These are phyloP conservation scores for Eupithecia tripunctaria DNA, from an alignment of 2,888 invertebrate genomes.

Conservation along the genomic window DNA sequence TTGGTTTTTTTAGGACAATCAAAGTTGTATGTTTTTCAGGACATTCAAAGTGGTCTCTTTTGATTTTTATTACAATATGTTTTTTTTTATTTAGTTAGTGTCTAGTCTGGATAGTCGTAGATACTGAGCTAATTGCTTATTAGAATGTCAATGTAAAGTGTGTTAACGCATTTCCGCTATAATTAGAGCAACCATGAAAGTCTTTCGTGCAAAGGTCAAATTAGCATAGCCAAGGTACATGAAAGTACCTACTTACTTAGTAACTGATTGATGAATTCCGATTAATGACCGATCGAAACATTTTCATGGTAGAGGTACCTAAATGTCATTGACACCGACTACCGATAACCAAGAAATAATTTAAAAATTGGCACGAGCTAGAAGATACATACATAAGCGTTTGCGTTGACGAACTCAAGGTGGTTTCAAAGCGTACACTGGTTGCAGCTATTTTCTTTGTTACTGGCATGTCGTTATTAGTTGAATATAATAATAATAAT, in stretches of 20 bases:
- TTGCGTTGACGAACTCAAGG: neutral
- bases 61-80: no score
- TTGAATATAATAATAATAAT: no score
- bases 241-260: neutral
- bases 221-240: conserved; percentile 4
- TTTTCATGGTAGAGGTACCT: conserved; percentile 5
- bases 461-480: neutral
- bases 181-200: conserved; percentile 37
- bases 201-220: conserved; percentile 30
- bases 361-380: neutral
- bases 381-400: neutral
- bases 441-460: neutral
- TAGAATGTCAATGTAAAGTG: conserved; percentile 32
- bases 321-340: conserved; percentile 7
- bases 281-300: conserved; percentile 4
- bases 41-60: no score
- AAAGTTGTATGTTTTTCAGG: no score
- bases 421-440: neutral
- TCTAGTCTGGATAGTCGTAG: neutral
- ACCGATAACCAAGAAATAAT: conserved; percentile 17
- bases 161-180: conserved; percentile 31
- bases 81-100: neutral
- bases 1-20: no score
- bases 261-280: neutral
- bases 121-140: conserved; percentile 23